phyloP scores from a whole-genome alignment of 2,888 invertebrate species.

The Synanthedon vespiformis region DNA sequence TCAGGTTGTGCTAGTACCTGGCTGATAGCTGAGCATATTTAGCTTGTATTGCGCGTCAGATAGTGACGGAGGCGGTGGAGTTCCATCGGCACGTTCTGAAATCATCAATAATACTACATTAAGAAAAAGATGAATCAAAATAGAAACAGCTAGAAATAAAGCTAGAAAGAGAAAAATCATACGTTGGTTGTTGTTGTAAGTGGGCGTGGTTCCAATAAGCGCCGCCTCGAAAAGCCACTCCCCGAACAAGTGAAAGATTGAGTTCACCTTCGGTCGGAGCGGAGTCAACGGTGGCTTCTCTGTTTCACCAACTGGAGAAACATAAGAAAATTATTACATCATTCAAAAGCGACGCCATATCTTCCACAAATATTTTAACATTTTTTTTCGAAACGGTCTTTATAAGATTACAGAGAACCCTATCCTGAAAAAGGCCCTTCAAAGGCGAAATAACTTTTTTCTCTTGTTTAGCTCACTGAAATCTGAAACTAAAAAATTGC shows the following conservation, averaged over 20 bases:
- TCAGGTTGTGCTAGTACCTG: slow-evolving; percentile 45
- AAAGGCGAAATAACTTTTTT: too few relatives aligned
- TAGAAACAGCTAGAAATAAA: too few relatives aligned
- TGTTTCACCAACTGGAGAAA: slow-evolving; percentile 66
- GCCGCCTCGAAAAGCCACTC: slow-evolving; percentile 98
- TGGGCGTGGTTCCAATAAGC: slow-evolving; percentile 79
- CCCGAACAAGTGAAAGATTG: slow-evolving; percentile 94
- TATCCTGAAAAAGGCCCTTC: too few relatives aligned
- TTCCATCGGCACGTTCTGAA: slow-evolving; percentile 53
- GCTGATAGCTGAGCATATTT: slow-evolving; percentile 83
- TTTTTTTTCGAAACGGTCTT: too few relatives aligned
- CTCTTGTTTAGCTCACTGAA: too few relatives aligned
- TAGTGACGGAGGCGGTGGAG: slow-evolving; percentile 71
- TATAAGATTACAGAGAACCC: too few relatives aligned
- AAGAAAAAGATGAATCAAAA: too few relatives aligned
- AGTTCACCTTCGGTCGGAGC: slow-evolving; percentile 91
- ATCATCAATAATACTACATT: slow-evolving; percentile 2
- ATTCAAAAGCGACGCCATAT: too few relatives aligned
- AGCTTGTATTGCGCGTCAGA: slow-evolving; percentile 76
- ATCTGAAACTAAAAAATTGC: too few relatives aligned
- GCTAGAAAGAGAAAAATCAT: slow-evolving; percentile 12
- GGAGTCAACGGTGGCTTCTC: slow-evolving; percentile 78
- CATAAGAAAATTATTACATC: too few relatives aligned
- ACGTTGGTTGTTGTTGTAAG: slow-evolving; percentile 35
- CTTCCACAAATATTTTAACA: too few relatives aligned